Evolutionary conservation across 2,113 vertebrate species (phyloP).

Genomic region (Cyrtonyx montezumae): DNA sequence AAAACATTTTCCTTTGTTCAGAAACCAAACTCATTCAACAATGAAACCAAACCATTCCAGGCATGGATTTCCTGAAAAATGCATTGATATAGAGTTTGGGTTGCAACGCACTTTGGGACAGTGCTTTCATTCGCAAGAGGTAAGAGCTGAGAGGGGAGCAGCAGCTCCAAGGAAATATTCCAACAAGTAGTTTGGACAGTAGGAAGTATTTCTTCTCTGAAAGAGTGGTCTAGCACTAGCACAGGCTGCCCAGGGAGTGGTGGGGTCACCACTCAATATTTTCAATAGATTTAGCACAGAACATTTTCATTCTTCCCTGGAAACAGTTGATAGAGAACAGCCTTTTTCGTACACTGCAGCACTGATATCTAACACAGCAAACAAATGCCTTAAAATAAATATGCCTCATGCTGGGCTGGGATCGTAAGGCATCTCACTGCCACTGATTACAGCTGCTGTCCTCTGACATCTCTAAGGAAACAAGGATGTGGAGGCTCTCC

Average conservation of each 20-base stretch:
- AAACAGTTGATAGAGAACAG: background rate
- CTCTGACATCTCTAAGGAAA: background rate
- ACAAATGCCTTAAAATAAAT: background rate
- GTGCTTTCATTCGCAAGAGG: background rate
- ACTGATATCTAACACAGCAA: background rate
- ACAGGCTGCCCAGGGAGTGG: too few species aligned
- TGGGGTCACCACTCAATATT: background rate
- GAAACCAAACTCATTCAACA: background rate
- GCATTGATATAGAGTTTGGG: too few species aligned
- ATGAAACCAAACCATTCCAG: background rate
- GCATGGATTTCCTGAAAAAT: background rate
- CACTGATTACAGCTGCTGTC: background rate
- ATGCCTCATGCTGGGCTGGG: background rate
- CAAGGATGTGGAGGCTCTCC: background rate
- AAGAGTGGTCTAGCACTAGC: too few species aligned
- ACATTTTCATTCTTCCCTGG: background rate
- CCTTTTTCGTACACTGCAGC: background rate
- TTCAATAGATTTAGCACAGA: background rate
- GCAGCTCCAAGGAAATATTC: background rate
- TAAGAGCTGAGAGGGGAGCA: background rate
- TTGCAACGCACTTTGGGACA: background rate
- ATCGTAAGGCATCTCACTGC: too few species aligned
- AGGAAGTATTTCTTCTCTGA: too few species aligned
- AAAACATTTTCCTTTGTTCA: background rate
- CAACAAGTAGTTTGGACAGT: background rate